Base-by-base conservation (phyloP, 2,888 invertebrate genomes). In the Rhopalosiphum nymphaeae region DNA sequence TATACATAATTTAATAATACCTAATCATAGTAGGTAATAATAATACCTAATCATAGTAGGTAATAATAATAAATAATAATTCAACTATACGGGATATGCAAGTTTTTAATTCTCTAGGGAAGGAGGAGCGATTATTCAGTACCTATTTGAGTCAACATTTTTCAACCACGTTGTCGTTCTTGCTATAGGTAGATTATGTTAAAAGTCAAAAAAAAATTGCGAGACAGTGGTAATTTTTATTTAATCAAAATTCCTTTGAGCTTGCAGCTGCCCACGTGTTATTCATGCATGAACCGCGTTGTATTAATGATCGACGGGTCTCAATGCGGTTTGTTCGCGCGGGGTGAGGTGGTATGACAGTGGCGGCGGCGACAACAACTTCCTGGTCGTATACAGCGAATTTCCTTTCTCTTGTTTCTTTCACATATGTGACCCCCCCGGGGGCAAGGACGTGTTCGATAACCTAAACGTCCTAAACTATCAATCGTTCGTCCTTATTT, bases 361-460 rank as follows among this genome's bases (percentile, higher is more conserved):
- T 9, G 78, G 36, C 21, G 78, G 21, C 78, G 78, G 5, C 78
- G 49, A 36, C 56, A 57, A 53, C 36, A 25, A 93, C 93, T 93
- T 93, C 93, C 93, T 93, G 93, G 89, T 93, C 49, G 53, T 49
- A 57, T 85, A 53, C 16, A 49, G 57, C 93, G 67, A 90, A 90
- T 93, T 90, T 90, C 93, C 93, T 93, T 93, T 93, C 93, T 89
- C 93, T 85, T 85, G 53, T 91, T 42, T 91, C 61, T 49, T 42
- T 88, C 53, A 36, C 67, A 78, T 9, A 9, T 78, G 36, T 90
- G 91, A 94, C 91, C 94, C 93, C 93, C 93, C 94, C 91, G 87
- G 86, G 93, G n/a, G 91, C 93, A 94, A 94, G 93, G 93, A 94
- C 93, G 90, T 61, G 42, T 89, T 44, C 89, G 46, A 49, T 92